A percentile compares a stretch with the other conserved stretches of the same genome.
These are phyloP conservation scores for Pardalotus punctatus DNA, from an alignment of 2,113 vertebrate species.

Conservation along the genomic window DNA sequence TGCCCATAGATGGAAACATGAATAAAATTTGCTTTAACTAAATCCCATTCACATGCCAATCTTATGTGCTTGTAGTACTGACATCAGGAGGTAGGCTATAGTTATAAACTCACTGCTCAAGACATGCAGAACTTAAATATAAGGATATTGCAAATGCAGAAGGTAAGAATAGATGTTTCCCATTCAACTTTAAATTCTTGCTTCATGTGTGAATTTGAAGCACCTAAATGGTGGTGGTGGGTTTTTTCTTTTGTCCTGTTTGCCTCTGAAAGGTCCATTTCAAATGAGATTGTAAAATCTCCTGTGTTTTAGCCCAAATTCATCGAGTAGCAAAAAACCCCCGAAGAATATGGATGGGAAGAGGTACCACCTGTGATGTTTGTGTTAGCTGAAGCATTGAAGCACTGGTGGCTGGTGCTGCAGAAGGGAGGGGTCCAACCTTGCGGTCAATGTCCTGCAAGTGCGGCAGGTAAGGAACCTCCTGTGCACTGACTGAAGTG, in stretches of 20 bases:
- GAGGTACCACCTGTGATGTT: not conserved
- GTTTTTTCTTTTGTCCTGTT: not conserved
- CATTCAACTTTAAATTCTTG: not conserved
- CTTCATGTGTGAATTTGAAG: not conserved
- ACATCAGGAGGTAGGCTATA: not conserved
- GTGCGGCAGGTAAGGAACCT: accelerated
- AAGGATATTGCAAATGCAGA: not conserved
- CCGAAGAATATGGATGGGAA: not conserved
- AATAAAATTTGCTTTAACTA: not conserved
- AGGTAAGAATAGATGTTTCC: not conserved
- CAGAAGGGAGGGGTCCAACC: not conserved
- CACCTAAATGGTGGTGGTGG: not conserved
- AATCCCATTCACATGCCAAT: not conserved
- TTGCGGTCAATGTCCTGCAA: not conserved
- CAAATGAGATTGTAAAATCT: not conserved
- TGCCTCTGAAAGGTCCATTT: not conserved
- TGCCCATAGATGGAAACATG: not conserved
- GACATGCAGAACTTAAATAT: not conserved
- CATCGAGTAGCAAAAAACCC: not conserved
- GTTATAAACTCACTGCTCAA: not conserved
- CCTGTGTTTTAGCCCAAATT: not conserved
- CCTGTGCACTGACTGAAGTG: accelerated
- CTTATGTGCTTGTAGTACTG: not conserved
- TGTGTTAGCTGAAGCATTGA: accelerated
- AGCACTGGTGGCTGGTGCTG: not conserved